Evolutionary conservation across 2,888 invertebrate genomes (phyloP).

Genomic region (Nymphalis polychloros): DNA sequence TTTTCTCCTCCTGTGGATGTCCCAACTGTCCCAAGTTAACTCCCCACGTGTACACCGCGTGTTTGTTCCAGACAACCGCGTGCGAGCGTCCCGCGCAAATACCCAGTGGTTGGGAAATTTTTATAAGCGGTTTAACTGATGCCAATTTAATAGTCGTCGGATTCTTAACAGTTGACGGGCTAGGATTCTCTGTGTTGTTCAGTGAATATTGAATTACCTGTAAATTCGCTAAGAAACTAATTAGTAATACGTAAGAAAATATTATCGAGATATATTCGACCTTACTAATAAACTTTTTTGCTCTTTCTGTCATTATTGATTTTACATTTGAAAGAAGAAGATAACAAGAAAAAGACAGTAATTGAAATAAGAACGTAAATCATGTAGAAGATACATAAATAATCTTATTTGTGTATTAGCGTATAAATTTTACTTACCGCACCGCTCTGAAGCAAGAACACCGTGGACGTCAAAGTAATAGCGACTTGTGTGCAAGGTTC

Average conservation of each 20-base stretch:
- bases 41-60: slow-evolving; percentile 89
- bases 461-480: slow-evolving; percentile 85
- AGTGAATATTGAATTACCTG: slow-evolving; percentile 70
- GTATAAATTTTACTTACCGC: slow-evolving; percentile 69
- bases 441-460: slow-evolving; percentile 84
- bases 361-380: neutral
- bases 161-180: slow-evolving; percentile 63
- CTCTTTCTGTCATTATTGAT: too few relatives aligned
- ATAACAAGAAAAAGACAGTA: neutral
- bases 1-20: slow-evolving; percentile 77
- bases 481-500: slow-evolving; percentile 79
- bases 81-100: slow-evolving; percentile 87
- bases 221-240: neutral
- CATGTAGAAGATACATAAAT: neutral
- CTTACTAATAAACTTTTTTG: too few relatives aligned
- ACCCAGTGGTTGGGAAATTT: slow-evolving; percentile 67
- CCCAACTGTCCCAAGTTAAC: slow-evolving; percentile 92
- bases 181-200: slow-evolving; percentile 62
- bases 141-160: slow-evolving; percentile 61
- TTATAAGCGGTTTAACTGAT: slow-evolving; percentile 59
- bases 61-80: slow-evolving; percentile 84
- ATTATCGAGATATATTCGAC: too few relatives aligned
- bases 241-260: neutral
- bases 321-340: too few relatives aligned
- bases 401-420: neutral